Evolutionary conservation across 2,113 vertebrate genomes (phyloP).

Genomic region (Crotalus tigris): DNA sequence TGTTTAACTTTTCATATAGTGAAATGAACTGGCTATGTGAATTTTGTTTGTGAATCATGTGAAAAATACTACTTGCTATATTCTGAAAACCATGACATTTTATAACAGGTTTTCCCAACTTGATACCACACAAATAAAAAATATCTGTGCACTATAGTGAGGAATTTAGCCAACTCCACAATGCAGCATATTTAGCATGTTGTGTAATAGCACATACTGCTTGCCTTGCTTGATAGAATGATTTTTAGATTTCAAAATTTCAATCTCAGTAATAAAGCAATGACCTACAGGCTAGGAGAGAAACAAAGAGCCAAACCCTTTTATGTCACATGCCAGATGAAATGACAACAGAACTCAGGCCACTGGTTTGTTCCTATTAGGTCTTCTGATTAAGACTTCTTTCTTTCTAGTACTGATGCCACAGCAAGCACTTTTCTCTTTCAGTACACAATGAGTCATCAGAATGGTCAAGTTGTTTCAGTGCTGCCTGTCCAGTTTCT

Average conservation of each 20-base stretch:
- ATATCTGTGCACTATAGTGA: not conserved
- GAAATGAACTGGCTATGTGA: not conserved
- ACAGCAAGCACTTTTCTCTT: conserved; percentile 65
- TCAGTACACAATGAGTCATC: conserved; percentile 47
- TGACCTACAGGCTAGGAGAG: conserved; percentile 54
- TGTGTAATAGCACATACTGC: not conserved
- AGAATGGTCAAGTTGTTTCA: conserved; percentile 57
- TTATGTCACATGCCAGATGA: conserved; percentile 57
- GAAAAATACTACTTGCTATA: not conserved
- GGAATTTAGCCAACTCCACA: not conserved
- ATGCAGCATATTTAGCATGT: not conserved
- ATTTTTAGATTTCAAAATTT: conserved; percentile 47
- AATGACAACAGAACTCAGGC: conserved; percentile 48
- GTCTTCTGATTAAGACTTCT: conserved; percentile 51
- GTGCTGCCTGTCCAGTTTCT: conserved; percentile 57
- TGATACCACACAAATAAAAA: not conserved
- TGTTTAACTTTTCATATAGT: not conserved
- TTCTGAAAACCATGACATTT: not conserved
- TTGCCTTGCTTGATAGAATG: conserved; percentile 1
- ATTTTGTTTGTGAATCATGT: not conserved
- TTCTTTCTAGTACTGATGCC: conserved; percentile 56
- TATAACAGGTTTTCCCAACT: not conserved
- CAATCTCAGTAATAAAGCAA: conserved; percentile 45
- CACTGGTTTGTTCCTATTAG: conserved; percentile 48
- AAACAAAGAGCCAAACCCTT: conserved; percentile 53